phyloP scores from a whole-genome alignment of 2,113 vertebrate genomes.

The Onychorhynchus coronatus region DNA sequence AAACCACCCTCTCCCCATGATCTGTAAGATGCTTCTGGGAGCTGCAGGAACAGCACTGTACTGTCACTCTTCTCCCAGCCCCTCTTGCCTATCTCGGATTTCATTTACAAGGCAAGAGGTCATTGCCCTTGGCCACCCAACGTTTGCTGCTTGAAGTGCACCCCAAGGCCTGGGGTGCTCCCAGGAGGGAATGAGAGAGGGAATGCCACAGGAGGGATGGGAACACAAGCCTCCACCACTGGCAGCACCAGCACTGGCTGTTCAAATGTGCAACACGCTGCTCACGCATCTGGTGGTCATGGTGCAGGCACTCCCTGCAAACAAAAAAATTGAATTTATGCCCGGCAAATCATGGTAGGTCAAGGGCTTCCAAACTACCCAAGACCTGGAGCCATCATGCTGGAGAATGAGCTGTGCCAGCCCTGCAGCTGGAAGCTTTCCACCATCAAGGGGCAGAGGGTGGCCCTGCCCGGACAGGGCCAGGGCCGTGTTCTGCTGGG shows the following conservation, averaged over 20 bases:
- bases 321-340: neutral
- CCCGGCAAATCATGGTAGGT: neutral
- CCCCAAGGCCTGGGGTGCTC: neutral
- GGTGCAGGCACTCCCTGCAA: neutral
- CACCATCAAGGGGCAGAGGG: neutral
- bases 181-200: neutral
- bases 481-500: accelerated
- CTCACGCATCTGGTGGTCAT: accelerated
- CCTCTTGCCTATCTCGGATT: neutral
- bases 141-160: neutral
- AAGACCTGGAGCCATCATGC: neutral
- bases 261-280: accelerated
- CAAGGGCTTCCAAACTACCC: neutral
- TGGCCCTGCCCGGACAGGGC: neutral
- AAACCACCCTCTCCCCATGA: neutral
- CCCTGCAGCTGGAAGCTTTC: neutral
- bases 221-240: neutral
- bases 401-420: neutral
- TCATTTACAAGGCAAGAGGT: neutral
- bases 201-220: neutral
- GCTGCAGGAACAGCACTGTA: neutral
- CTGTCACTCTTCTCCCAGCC: neutral
- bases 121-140: neutral
- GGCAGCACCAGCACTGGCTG: accelerated
- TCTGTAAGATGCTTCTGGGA: neutral